Evolutionary conservation across 2,797 vertebrate species (phyloP), one percentile per base, ranked within the genome.

Genomic region (Austrolebias charrua): DNA sequence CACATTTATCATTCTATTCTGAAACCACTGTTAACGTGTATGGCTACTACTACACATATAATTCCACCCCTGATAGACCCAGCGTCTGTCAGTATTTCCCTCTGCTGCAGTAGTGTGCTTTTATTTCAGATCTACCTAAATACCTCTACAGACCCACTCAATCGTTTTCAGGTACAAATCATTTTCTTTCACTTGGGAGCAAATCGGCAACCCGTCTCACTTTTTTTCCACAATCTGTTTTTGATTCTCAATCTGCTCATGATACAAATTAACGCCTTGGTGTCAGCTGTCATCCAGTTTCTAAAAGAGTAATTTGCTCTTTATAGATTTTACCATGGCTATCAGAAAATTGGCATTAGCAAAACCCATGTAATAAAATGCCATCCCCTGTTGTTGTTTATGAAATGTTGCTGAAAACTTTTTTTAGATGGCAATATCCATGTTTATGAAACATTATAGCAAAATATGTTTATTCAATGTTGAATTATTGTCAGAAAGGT

Each of bases 1-100:
- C 63, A 57, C 89, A 88, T 92, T 86, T 69, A 89, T 93, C 90
- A 92, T 79, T 80, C 78, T 65, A 70, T 74, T 69, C 83, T 75
- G 73, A 78, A 85, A 78, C 60, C 55, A 82, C 85, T 86, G 81
- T 85, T 73, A 82, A 85, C 82, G 66, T 60, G 60, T 75, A 77
- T 68, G 56, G 55, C 67, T 76, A 80, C 89, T 85, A 84, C 46
- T 15, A 55, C 63, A 82, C 80, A 78, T 81, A 74, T 68, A 71
- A 31, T 79, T 85, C 63, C 64, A 55, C 31, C 54, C 69, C 59
- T 80, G 69, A 82, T 51, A 68, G 53, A 28, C 55, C 19, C 51
- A 60, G 73, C 63, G 66, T 58, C 55, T 60, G 51, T 60, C 73
- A 72, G 7, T 33, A 19, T 58, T 53, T 66, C 47, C 38, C 35